Evolutionary conservation across 2,797 vertebrate genomes (phyloP).

Genomic region (Nothura maculosa): DNA sequence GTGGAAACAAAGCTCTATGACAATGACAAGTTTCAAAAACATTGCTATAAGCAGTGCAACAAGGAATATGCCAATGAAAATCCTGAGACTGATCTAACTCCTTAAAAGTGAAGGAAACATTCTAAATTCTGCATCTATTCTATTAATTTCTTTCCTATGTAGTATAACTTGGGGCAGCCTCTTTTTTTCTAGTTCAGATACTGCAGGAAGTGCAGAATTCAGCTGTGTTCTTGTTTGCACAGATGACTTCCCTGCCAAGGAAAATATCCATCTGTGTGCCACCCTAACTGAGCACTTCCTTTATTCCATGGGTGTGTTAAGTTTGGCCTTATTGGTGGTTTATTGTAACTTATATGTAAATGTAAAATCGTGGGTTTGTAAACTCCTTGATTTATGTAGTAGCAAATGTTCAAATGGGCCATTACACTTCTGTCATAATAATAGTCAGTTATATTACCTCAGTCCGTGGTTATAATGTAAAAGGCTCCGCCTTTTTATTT

Average conservation of each 20-base stretch:
- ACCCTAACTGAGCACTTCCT: constrained; percentile 58
- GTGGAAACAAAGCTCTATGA: neutral
- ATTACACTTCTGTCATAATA: neutral
- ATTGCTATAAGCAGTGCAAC: neutral
- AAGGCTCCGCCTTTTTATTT: neutral
- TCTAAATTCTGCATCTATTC: neutral
- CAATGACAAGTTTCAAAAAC: neutral
- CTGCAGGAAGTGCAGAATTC: constrained; percentile 10
- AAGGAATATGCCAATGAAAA: neutral
- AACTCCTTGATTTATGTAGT: constrained; percentile 54
- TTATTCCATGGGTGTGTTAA: constrained; percentile 59
- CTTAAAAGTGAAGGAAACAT: neutral
- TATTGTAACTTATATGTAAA: constrained; percentile 27
- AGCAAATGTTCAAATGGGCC: constrained; percentile 13
- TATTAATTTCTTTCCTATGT: neutral
- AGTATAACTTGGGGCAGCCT: neutral
- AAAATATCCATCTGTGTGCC: constrained; percentile 66
- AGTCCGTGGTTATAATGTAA: neutral
- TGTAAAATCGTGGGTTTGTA: neutral
- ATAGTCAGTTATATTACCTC: neutral
- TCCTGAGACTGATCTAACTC: neutral
- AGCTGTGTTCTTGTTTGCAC: constrained; percentile 49
- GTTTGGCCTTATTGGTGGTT: constrained; percentile 54
- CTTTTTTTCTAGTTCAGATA: constrained; percentile 1
- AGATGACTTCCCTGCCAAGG: constrained; percentile 65